Evolutionary conservation across 2,113 vertebrate species (phyloP), one percentile per base, ranked within the genome.

Genomic region (Cichladusa arquata): DNA sequence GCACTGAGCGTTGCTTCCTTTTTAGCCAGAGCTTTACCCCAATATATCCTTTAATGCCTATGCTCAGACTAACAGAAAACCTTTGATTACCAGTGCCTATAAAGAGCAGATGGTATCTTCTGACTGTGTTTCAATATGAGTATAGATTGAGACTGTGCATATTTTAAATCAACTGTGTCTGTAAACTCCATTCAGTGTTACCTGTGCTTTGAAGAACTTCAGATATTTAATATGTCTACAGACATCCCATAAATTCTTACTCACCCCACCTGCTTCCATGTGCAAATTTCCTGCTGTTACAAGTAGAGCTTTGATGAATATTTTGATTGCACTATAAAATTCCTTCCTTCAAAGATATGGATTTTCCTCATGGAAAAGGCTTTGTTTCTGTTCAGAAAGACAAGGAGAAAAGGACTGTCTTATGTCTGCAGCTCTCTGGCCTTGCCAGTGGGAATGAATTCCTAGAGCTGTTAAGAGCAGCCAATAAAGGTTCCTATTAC

Each of bases 201-300:
- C 92, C 85, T 96, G 82, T 64, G 79, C 92, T 96, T 97, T 97
- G 94, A 96, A 97, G 96, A 88, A 64, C 88, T 88, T 88, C 54
- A 1, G 64, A 78, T 94, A 95, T 96, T 96, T 93, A 93, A 93
- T 96, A 96, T 74, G 92, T 81, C 90, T 94, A 22, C 87, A 92
- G 91, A 91, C 84, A 80, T 97, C 96, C 91, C 87, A 90, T 96
- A 97, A 96, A 96, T 95, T 91, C 91, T 91, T 95, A 88, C 14
- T 81, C 86, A 82, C 38, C 13, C 79, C 96, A 92, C 90, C 94
- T 96, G 92, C 90, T 78, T 95, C 88, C 76, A 44, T 56, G 64
- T 81, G 67, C 94, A 81, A 62, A 90, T 92, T 90, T 96, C 88
- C 93, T 94, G 92, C 92, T 92, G 88, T 93, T 96, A 58, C 44